Evolutionary conservation across 2,797 vertebrate species (phyloP).

Genomic region (Alfaro cultratus): DNA sequence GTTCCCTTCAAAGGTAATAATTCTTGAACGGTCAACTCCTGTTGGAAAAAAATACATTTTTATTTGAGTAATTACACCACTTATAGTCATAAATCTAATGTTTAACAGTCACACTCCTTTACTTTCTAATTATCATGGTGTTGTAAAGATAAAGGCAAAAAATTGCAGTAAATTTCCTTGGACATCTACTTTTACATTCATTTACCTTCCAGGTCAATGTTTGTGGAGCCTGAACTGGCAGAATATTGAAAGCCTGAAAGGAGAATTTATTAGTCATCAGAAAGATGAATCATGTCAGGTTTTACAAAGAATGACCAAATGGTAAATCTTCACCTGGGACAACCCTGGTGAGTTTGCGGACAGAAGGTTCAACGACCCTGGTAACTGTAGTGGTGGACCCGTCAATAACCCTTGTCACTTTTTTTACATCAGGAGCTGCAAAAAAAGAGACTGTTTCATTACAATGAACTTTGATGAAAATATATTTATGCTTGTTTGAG

Average conservation of each 20-base stretch:
- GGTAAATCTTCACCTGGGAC: conserved; percentile 46
- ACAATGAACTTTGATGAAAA: background rate
- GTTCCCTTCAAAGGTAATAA: conserved; percentile 66
- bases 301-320: background rate
- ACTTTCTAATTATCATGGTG: background rate
- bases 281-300: background rate
- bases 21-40: conserved; percentile 51
- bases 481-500: background rate
- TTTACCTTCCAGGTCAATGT: conserved; percentile 68
- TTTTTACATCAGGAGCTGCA: conserved; percentile 68
- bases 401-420: conserved; percentile 82
- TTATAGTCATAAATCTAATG: background rate
- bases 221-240: conserved; percentile 42
- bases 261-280: conserved; percentile 1
- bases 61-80: background rate
- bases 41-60: conserved; percentile 18
- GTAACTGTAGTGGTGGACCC: conserved; percentile 80
- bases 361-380: conserved; percentile 77
- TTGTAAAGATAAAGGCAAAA: background rate
- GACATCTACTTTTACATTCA: conserved; percentile 16
- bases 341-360: conserved; percentile 82
- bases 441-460: conserved; percentile 34
- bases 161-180: background rate
- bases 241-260: conserved; percentile 68
- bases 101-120: background rate